These are phyloP conservation scores for Hermaeophaga mercurialis DNA, from an alignment of 2,888 invertebrate genomes.

Conservation along the genomic window DNA sequence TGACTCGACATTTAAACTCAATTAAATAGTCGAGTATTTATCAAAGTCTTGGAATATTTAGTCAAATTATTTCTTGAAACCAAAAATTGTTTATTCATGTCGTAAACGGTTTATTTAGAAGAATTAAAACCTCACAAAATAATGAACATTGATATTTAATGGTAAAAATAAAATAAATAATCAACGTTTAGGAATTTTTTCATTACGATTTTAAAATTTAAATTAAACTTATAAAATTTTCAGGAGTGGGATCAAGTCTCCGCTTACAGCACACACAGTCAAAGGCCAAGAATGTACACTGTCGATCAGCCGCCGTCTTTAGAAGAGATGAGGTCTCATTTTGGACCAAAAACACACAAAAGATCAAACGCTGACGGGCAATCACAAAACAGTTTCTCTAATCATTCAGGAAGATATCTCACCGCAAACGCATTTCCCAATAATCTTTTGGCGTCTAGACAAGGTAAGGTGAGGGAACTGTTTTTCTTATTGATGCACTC, in stretches of 20 bases:
- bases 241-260: constrained; percentile 88
- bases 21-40: no score
- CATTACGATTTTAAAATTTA: no score
- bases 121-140: no score
- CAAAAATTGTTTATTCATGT: no score
- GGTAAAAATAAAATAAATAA: no score
- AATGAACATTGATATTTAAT: no score
- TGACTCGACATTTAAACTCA: no score
- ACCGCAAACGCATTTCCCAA: constrained; percentile 69
- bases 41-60: no score
- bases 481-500: background rate
- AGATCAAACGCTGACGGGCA: constrained; percentile 87
- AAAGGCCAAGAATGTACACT: constrained; percentile 83
- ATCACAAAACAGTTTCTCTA: constrained; percentile 87
- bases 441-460: constrained; percentile 76
- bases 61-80: no score
- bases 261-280: constrained; percentile 88
- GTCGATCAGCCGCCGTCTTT: constrained; percentile 67
- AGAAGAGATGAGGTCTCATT: constrained; percentile 76
- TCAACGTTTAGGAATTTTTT: no score
- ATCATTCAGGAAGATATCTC: constrained; percentile 78
- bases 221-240: no score
- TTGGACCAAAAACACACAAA: constrained; percentile 69
- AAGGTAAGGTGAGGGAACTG: constrained; percentile 58
- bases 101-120: no score